These are phyloP conservation scores for Herpetotheres cachinnans DNA, from an alignment of 2,113 vertebrate genomes.

Conservation along the genomic window DNA sequence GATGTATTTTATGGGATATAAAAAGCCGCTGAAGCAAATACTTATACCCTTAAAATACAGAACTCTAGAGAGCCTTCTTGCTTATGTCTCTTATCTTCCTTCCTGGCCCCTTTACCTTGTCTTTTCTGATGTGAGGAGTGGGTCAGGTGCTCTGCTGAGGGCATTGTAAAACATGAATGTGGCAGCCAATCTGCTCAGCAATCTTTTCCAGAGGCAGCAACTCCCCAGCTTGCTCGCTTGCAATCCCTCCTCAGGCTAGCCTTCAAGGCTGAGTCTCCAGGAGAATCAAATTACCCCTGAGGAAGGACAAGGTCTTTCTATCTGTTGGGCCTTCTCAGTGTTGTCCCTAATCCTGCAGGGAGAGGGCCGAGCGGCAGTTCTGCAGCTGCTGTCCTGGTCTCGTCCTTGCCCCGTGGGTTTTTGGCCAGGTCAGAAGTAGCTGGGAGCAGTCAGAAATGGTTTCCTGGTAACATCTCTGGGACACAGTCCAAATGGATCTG, in stretches of 20 bases:
- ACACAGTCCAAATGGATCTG: not conserved
- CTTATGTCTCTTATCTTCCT: accelerated
- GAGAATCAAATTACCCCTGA: not conserved
- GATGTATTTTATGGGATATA: not conserved
- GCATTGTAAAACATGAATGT: not conserved
- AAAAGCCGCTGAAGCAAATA: not conserved
- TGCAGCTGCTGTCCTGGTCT: not conserved
- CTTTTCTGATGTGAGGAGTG: not conserved
- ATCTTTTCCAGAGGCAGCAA: not conserved
- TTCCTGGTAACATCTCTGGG: not conserved
- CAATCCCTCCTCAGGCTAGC: not conserved
- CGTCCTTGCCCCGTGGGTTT: not conserved
- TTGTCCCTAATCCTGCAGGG: not conserved
- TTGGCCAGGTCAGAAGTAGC: not conserved
- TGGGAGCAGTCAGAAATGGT: not conserved
- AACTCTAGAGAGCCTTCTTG: not conserved
- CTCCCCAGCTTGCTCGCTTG: not conserved
- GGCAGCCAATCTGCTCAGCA: not conserved
- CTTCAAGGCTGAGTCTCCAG: not conserved
- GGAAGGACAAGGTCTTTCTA: not conserved
- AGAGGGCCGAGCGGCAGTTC: accelerated
- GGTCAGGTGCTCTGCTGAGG: not conserved
- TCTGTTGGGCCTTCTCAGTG: not conserved
- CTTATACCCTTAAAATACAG: not conserved
- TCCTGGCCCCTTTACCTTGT: not conserved